A percentile compares a stretch with the other conserved stretches of the same genome.
phyloP scores from a whole-genome alignment of 2,113 vertebrate species.

The Neoarius graeffei region DNA sequence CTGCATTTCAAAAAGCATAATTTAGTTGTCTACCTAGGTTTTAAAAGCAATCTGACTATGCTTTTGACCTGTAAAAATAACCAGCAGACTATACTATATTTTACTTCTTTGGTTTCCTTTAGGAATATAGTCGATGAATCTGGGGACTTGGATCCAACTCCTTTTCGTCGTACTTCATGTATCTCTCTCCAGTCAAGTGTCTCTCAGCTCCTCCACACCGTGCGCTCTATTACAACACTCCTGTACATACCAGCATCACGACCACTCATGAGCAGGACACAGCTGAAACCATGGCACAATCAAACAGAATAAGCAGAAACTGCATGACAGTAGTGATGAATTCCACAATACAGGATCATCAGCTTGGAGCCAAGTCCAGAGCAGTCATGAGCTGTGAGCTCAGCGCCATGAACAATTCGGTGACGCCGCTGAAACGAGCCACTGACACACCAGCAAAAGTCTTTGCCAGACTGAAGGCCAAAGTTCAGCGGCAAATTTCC shows the following conservation, averaged over 20 bases:
- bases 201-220: neutral
- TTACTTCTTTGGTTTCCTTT: neutral
- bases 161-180: conserved; percentile 8
- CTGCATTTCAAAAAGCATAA: neutral
- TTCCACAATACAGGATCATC: conserved; percentile 50
- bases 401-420: conserved; percentile 42
- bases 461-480: conserved; percentile 73
- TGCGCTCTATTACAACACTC: neutral
- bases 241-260: conserved; percentile 2
- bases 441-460: conserved; percentile 71
- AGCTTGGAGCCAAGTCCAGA: neutral
- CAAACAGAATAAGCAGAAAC: neutral
- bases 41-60: neutral
- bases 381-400: conserved; percentile 45
- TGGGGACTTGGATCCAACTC: neutral
- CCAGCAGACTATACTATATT: neutral
- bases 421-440: neutral
- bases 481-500: conserved; percentile 53
- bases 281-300: neutral
- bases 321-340: conserved; percentile 29
- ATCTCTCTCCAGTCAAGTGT: conserved; percentile 20
- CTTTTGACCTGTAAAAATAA: neutral
- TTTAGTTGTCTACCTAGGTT: neutral
- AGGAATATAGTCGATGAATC: conserved; percentile 16
- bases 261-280: neutral